Base-by-base conservation (phyloP, 2,888 invertebrate species). In the Melieria omissa region DNA sequence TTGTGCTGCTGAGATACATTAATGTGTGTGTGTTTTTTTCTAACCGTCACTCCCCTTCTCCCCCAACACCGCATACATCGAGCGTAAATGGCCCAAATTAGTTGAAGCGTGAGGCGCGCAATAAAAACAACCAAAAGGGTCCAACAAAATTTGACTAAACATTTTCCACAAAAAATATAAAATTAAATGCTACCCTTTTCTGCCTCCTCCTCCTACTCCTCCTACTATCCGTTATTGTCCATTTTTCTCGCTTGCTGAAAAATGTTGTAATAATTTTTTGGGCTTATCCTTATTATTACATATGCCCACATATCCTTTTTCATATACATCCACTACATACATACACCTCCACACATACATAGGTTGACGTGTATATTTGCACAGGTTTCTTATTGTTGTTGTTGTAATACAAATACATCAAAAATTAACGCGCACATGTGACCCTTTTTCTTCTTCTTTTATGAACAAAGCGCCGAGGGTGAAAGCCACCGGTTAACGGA, bases 281-380 rank as follows among this genome's bases (percentile, higher is more conserved):
- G 82, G 82, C 81, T 84, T 81, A 83, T 83, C 81, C 83, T 81
- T 81, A 83, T 83, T 82, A 82, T 83, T 83, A 81, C 77, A 80
- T 81, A 83, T 81, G 84, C 81, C 77, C 80, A 81, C 82, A 49
- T 49, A 41, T 58, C 60, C 60, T 29, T 45, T 66, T 66, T 66
- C 44, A 47, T 44, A 60, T 16, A 12, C 41, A 41, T 41, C 58
- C 16, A n/a, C n/a, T 14, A 16, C 46, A 45, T 14, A 16, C 46
- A 45, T 16, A 46, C 6, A 16, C 44, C 45, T n/a, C 9, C 5
- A 41, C n/a, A 16, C 52, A n/a, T 44, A 16, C 41, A 14, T 16
- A n/a, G 57, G 3, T 42, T 16, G n/a, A n/a, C 5, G 45, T 61
- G 45, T 52, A 49, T 49, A 49, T 49, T 49, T 49, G 9, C 12